phyloP scores from a whole-genome alignment of 2,888 invertebrate species.

The Operophtera brumata region DNA sequence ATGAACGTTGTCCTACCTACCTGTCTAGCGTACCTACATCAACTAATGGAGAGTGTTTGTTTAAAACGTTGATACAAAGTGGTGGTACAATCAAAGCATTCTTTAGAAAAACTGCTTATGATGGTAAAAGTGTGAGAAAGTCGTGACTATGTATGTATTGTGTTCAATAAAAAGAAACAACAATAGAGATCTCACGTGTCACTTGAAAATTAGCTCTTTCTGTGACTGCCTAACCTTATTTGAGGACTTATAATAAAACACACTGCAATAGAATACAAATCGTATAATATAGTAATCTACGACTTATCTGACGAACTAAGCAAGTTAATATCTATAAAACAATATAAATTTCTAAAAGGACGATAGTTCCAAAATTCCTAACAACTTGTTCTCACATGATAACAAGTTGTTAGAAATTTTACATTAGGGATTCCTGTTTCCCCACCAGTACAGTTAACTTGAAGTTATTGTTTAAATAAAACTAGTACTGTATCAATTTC shows the following conservation, averaged over 20 bases:
- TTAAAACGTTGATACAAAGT: conserved; percentile 5
- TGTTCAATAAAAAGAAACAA: conserved; percentile 23
- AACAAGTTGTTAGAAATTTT: background rate
- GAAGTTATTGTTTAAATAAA: too few relatives aligned
- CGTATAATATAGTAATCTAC: conserved; percentile 42
- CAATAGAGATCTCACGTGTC: conserved; percentile 31
- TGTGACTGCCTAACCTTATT: conserved; percentile 1
- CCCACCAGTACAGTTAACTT: too few relatives aligned
- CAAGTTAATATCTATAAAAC: conserved; percentile 26
- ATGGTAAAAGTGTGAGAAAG: conserved; percentile 31
- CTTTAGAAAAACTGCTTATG: conserved; percentile 16
- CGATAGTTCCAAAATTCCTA: conserved; percentile 3
- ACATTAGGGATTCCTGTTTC: too few relatives aligned
- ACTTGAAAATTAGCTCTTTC: conserved; percentile 29
- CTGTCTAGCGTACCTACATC: too few relatives aligned
- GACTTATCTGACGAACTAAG: conserved; percentile 40
- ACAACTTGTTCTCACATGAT: background rate
- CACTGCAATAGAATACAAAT: conserved; percentile 30
- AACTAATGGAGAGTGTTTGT: too few relatives aligned
- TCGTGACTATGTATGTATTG: conserved; percentile 18
- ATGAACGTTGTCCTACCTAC: background rate
- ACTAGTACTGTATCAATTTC: too few relatives aligned
- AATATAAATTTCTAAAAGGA: too few relatives aligned
- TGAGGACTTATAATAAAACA: conserved; percentile 16
- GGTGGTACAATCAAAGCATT: conserved; percentile 10